Evolutionary conservation across 2,113 vertebrate species (phyloP).

Genomic region (Oxyruncus cristatus): DNA sequence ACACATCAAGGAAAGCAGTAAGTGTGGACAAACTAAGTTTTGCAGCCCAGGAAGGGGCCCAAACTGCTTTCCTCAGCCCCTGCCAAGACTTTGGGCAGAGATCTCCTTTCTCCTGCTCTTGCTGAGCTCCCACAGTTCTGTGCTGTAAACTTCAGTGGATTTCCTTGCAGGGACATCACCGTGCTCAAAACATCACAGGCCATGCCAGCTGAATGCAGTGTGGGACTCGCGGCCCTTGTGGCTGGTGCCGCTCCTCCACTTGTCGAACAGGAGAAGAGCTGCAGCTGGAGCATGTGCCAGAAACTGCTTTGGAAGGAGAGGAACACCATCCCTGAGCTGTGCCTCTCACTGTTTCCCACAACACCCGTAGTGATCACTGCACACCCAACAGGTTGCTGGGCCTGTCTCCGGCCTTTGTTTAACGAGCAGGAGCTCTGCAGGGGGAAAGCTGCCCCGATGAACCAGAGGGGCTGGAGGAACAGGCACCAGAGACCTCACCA

Average conservation of each 20-base stretch:
- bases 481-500: neutral
- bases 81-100: neutral
- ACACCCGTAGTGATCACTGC: neutral
- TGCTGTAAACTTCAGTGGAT: neutral
- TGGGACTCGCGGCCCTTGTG: fast-evolving
- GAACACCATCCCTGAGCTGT: neutral
- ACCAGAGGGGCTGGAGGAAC: neutral
- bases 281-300: neutral
- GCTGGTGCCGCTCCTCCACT: neutral
- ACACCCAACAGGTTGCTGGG: neutral
- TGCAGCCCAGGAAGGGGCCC: neutral
- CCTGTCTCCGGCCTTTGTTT: neutral
- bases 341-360: neutral
- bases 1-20: neutral
- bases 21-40: neutral
- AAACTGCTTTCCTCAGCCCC: neutral
- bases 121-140: neutral
- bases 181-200: neutral
- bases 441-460: neutral
- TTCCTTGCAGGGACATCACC: neutral
- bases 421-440: neutral
- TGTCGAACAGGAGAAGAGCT: neutral
- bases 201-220: fast-evolving
- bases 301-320: neutral
- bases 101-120: neutral